Base-by-base conservation (phyloP, 2,888 invertebrate genomes). In the Idaea straminata region DNA sequence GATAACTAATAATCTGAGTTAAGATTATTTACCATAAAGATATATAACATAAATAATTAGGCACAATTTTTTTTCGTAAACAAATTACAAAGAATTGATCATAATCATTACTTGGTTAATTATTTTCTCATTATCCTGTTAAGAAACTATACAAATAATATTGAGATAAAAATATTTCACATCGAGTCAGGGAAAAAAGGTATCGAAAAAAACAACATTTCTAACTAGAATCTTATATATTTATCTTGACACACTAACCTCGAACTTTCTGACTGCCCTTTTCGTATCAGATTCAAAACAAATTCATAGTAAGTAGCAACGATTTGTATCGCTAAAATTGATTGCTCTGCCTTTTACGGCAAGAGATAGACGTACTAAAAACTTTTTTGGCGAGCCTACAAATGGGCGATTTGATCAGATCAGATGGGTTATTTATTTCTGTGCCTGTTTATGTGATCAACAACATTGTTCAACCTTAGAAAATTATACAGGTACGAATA, bases 321-420 rank as follows among this genome's bases (percentile, higher is more conserved):
- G 82, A 84, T 84, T 82, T 81, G 78, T 84, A 83, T 79, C 78
- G 69, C 69, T 61, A 76, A 80, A 83, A 83, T 73, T 77, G 74
- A 82, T 81, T 73, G 76, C 72, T 72, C 66, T 68, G 70, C 64
- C 64, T 68, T 79, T 80, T 78, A 77, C 71, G 71, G 74, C 70
- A 69, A 15, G 13, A 59, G 59, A 25, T 59, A 59, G 25, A 7
- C 34, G 10, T 10, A 59, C 59, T 58, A 59, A 59, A 58, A 59
- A 59, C 16, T 34, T 59, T 59, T 59, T 59, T 59, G 59, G 59
- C 34, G 59, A 59, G 59, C 59, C 34, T 59, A 59, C 34, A 59
- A 59, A 59, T 59, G 34, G 5, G 5, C 34, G 59, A 59, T n/a
- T n/a, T n/a, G n/a, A n/a, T n/a, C n/a, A n/a, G n/a, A n/a, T n/a